These are phyloP conservation scores for Tadarida brasiliensis DNA, from an alignment of 2,797 vertebrate genomes.

Conservation along the genomic window DNA sequence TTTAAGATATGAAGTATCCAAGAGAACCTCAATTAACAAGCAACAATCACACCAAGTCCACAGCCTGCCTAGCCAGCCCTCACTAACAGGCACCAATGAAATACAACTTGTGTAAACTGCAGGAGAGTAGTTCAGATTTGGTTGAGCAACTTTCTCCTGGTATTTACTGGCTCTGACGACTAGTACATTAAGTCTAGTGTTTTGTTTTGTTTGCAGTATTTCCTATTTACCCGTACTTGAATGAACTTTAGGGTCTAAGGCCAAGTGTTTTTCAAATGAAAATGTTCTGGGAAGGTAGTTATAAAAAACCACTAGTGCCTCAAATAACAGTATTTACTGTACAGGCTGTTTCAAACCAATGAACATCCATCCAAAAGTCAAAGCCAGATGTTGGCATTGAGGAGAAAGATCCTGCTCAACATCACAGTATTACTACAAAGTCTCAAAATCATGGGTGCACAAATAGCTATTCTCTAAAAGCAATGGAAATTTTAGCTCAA, in stretches of 20 bases:
- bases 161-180: background rate
- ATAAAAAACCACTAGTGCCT: background rate
- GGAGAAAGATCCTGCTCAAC: background rate
- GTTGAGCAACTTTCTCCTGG: background rate
- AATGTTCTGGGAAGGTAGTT: slow-evolving; percentile 6
- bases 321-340: background rate
- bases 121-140: background rate
- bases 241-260: background rate
- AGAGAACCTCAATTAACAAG: background rate
- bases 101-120: background rate
- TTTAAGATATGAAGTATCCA: background rate
- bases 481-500: slow-evolving; percentile 45
- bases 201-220: slow-evolving; percentile 8
- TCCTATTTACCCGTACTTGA: background rate
- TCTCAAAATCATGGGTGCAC: background rate
- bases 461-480: slow-evolving; percentile 14
- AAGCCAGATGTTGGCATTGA: background rate
- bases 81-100: background rate
- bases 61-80: background rate
- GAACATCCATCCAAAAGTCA: background rate
- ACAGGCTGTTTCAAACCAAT: slow-evolving; percentile 2
- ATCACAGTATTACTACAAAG: background rate
- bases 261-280: slow-evolving; percentile 42
- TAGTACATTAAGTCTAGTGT: background rate
- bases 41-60: background rate